A percentile compares a stretch with the other conserved stretches of the same genome.
These are phyloP conservation scores for Polypedilum pembai DNA, from an alignment of 1,140 invertebrate species.

Conservation along the genomic window DNA sequence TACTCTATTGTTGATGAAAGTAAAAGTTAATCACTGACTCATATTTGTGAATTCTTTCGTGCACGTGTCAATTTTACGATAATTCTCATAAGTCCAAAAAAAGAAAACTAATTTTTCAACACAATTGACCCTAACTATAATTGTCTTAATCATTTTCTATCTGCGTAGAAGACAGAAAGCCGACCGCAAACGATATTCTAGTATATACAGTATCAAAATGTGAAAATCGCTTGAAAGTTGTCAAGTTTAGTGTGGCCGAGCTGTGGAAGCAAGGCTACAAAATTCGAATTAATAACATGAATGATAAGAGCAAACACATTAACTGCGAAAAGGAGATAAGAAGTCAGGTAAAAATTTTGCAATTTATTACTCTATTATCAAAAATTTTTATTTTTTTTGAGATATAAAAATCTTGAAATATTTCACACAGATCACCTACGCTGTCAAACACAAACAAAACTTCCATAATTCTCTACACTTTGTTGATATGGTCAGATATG, in stretches of 20 bases:
- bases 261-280: constrained; percentile 58
- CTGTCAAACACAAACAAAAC: constrained; percentile 41
- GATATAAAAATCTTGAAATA: too few species aligned
- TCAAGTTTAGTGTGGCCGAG: constrained; percentile 51
- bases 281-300: constrained; percentile 61
- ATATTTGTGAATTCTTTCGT: not conserved
- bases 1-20: not conserved
- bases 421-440: constrained; percentile 7
- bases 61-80: not conserved
- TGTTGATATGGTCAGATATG: constrained; percentile 59
- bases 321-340: constrained; percentile 57
- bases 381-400: too few species aligned
- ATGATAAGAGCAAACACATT: constrained; percentile 55
- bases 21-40: too few species aligned
- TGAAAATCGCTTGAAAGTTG: constrained; percentile 53
- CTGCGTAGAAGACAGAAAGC: constrained; percentile 55
- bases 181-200: constrained; percentile 57
- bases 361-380: not conserved
- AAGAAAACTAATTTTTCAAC: too few species aligned
- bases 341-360: constrained; percentile 48
- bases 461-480: constrained; percentile 60
- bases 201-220: constrained; percentile 56
- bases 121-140: not conserved
- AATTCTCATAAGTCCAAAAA: too few species aligned
- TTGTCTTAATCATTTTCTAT: constrained; percentile 33